Base-by-base conservation (phyloP, 64 coral and sea anemone genomes). In the Cladopsammia gracilis region DNA sequence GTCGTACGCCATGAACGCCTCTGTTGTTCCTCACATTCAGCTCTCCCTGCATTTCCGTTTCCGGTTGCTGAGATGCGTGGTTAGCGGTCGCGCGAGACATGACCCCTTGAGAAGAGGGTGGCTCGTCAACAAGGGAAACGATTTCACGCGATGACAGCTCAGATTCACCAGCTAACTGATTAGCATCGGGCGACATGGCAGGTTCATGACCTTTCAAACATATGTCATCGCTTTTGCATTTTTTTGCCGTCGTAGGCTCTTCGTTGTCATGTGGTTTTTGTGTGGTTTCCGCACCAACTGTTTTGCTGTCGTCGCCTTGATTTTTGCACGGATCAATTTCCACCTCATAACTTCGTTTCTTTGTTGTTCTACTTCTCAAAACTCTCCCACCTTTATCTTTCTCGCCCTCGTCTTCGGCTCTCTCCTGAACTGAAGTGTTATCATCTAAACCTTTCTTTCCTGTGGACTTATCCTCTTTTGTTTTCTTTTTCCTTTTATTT, bases 101-200 rank as follows among this genome's bases (percentile, higher is more conserved):
- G 60, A 67, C 62, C 43, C 3, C 78, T 20, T 26, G 26, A 18
- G 58, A 82, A 6, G 16, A 58, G 42, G 34, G 20, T 23, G 8
- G 10, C 18, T 84, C 9, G 80, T 84, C 80, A 84, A 84, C 80
- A 84, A 6, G 45, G 15, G 18, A 18, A 68, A 67, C 80, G n/a
- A 68, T 84, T 84, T 84, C 80, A 67, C 45, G 8, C 43, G 80
- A 84, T 84, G 80, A 66, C 80, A 84, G 62, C 34, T 67, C 62
- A 43, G 11, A 50, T 65, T 67, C 61, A 67, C 58, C 7, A 22
- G 45, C 8, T 47, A 84, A 48, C 46, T 48, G 15, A 18, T 84
- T 18, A 84, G 45, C 62, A 47, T 50, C 42, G 2, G 61, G 80
- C 62, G 80, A 84, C 60, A 84, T 68, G 60, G 10, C 62, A 18